Evolutionary conservation across 2,888 invertebrate species (phyloP), one percentile per base, ranked within the genome.

Genomic region (Lithophane ornitopus): DNA sequence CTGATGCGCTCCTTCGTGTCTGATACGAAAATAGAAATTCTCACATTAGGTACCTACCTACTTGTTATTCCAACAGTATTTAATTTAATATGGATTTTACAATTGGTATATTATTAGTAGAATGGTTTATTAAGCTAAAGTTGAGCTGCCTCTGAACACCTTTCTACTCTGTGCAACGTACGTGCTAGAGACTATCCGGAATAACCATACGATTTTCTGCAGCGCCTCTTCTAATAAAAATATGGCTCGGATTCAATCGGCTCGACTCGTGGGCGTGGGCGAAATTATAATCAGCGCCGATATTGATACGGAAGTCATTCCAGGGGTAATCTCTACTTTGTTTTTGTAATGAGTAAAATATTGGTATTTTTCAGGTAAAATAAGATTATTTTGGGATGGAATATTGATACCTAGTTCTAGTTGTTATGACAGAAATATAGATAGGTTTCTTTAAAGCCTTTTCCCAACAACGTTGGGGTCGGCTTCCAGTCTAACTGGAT

Each of bases 151-250:
- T 85, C 86, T 87, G 76, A 80, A 74, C 39, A 34, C 41, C 0
- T 1, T 9, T 2, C 61, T 84, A 80, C 74, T 82, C 89, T 89
- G 39, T 78, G 71, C 19, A 19, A 7, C 26, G 14, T 65, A 88
- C 84, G 78, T 84, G 80, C 74, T 62, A 62, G 74, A 74, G 85
- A 73, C 80, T 74, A 84, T 84, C 77, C 77, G 84, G 85, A 85
- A 88, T 88, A 89, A 90, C 80, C 86, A 87, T 89, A 86, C 81
- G 85, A 90, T 90, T 89, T 89, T 87, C 87, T 84, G 82, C 82
- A 81, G 78, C 80, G 74, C 71, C 80, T 78, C 80, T 76, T 78
- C 66, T 81, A 86, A 89, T 89, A 90, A 89, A 90, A 90, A 89
- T 90, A 90, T 89, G 77, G 82, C 76, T 74, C 70, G 85, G 77